These are phyloP conservation scores for Gambusia affinis DNA, from an alignment of 2,113 vertebrate species.

Conservation along the genomic window DNA sequence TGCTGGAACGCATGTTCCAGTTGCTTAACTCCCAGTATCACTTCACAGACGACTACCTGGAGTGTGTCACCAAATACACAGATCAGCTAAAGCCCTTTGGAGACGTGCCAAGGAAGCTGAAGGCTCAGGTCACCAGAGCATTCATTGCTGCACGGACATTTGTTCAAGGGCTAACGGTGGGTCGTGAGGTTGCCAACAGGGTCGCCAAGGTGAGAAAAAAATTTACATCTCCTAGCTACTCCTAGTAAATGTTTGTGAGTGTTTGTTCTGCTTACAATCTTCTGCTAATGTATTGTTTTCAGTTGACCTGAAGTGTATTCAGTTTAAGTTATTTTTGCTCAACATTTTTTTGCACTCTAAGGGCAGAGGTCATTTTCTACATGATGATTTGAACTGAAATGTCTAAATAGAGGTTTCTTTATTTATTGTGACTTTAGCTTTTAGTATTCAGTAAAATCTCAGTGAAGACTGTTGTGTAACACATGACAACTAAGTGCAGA, in stretches of 20 bases:
- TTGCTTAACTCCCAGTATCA: slow-evolving; percentile 95
- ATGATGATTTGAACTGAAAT: not conserved
- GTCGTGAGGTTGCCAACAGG: slow-evolving; percentile 93
- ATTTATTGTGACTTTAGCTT: not conserved
- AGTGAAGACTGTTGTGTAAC: no score
- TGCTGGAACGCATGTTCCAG: slow-evolving; percentile 96
- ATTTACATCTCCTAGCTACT: slow-evolving; percentile 7
- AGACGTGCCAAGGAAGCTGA: slow-evolving; percentile 92
- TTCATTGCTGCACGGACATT: slow-evolving; percentile 96
- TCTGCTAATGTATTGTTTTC: not conserved
- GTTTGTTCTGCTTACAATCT: not conserved
- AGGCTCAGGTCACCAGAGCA: slow-evolving; percentile 92
- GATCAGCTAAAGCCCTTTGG: slow-evolving; percentile 96
- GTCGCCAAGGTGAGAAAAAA: slow-evolving; percentile 91
- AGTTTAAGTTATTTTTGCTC: not conserved
- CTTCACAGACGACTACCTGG: slow-evolving; percentile 95
- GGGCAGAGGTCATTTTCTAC: not conserved
- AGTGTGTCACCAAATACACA: slow-evolving; percentile 94
- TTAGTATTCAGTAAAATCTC: not conserved
- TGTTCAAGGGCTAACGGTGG: slow-evolving; percentile 95
- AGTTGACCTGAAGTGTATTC: not conserved
- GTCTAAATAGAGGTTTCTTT: not conserved
- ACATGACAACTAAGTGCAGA: no score
- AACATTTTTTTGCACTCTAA: not conserved
- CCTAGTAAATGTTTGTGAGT: not conserved